Base-by-base conservation (phyloP, 2,888 invertebrate genomes). In the Tetragonula carbonaria region DNA sequence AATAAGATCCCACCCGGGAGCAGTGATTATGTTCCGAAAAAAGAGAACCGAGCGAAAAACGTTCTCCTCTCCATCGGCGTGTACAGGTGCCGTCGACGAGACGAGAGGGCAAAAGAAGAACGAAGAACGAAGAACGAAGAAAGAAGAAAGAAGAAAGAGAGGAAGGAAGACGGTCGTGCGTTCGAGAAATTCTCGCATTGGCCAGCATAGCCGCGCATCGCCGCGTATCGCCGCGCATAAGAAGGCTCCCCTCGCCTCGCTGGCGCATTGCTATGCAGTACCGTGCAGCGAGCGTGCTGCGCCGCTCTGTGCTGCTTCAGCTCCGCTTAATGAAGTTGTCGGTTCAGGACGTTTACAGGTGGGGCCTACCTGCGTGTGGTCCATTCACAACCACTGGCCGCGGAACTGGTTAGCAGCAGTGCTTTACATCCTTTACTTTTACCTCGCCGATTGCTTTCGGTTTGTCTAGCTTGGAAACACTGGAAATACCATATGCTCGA, bases 1-100 rank as follows among this genome's bases (percentile, higher is more conserved):
- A 94, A 94, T 94, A 94, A 93, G 90, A 94, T 93, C 92, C 94
- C 94, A 94, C 93, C 94, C 93, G 94, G 93, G 94, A 93, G 93
- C 92, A 91, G 90, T 92, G 93, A 94, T 94, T 93, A 93, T 93
- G 91, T 90, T 91, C 90, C 91, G 89, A 92, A 91, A 92, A 92
- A 92, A 91, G 90, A 90, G 90, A 89, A 88, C 75, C 81, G 80
- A 85, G 87, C 88, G 90, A 90, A 91, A 90, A 91, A 90, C 86
- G 87, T 63, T 88, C 88, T 81, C 77, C 73, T 73, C 2, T 8
- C 33, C 33, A 33, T 33, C 82, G 50, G 81, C 74, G 88, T 89
- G 88, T 87, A 88, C 87, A 90, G 90, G 87, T 88, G 88, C 82
- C 85, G 88, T 78, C 85, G 87, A 81, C 81, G 80, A 68, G 84